Base-by-base conservation (phyloP, 2,888 invertebrate genomes). In the Trichopria drosophilae region DNA sequence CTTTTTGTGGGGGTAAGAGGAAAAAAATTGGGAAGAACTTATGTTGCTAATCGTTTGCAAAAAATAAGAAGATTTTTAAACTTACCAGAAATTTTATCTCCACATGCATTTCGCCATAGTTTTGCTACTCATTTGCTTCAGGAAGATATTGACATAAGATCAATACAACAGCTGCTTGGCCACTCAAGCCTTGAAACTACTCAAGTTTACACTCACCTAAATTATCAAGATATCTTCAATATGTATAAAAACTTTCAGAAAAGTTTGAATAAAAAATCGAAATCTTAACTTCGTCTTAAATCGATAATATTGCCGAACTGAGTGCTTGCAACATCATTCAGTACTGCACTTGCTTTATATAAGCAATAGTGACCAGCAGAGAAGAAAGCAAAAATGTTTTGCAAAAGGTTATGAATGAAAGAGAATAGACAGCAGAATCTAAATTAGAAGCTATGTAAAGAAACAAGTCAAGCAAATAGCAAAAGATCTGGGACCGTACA, bases 1-100 rank as follows among this genome's bases (percentile, higher is more conserved):
- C 26, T 45, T 36, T 45, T 45, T 36, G 3, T 35, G 29, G 45
- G 45, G 20, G 36, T 34, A 44, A 34, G 32, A 35, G 44, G 44
- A 34, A 44, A 44, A 44, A 44, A 44, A 44, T 44, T 44, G 35
- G 42, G 42, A 42, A 32, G 35, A 44, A 35, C 44, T 44, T 35
- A 32, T 34, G 45, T 45, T 28, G 35, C 28, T 35, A 35, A 45
- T 45, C 36, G 45, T 36, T 36, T 45, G 36, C 35, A 36, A 24
- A 24, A 28, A 36, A 26, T 45, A 45, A 35, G 36, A 20, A 35
- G 26, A 45, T 34, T 36, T 5, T 45, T 36, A 26, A 28, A 28
- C 29, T 9, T 45, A 12, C 45, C 45, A 45, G 45, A 35, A 36
- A 24, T 26, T 36, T 36, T 36, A 45, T 28, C 45, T 36, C 35